Evolutionary conservation across 2,113 vertebrate genomes (phyloP), one percentile per base, ranked within the genome.

Genomic region (Progne subis): DNA sequence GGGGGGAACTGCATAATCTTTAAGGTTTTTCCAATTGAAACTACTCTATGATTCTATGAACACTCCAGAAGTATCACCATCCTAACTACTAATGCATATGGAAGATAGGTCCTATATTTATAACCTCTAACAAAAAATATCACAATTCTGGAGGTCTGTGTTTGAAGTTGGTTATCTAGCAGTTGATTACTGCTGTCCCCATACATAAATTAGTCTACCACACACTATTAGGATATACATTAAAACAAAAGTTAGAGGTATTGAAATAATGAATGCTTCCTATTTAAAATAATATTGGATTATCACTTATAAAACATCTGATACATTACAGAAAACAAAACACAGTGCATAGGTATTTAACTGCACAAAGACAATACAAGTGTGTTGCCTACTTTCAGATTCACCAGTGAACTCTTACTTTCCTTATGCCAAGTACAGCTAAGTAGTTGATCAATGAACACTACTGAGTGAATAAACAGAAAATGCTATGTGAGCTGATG

Each of bases 401-500:
- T 93, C 81, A 86, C 26, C 60, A 67, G 34, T 71, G 71, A 67
- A 57, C n/a, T 82, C 39, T 47, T 71, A 37, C 65, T 86, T 93
- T 83, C 49, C 69, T 60, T 43, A 39, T 69, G 53, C 46, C 65
- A 63, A 64, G 41, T 76, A 55, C n/a, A 82, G 65, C 57, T 89
- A 65, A 89, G 84, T 89, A 95, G 89, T 89, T 92, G 89, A 94
- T 94, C 95, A 94, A 87, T 94, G 94, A 91, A 94, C 89, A 67
- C 84, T 82, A 84, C 81, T 50, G 89, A 91, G 89, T 87, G 74
- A 94, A 94, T 92, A 94, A 95, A 96, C 53, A 89, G 69, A 95
- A 96, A 89, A 95, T 94, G 67, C 70, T 95, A 81, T 69, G 81
- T 94, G 84, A 85, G 61, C 53, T 92, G 84, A 95, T 87, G 78